Conservation (phyloP, 2,113 vertebrate genomes). For the Chaetodon auriga region DNA sequence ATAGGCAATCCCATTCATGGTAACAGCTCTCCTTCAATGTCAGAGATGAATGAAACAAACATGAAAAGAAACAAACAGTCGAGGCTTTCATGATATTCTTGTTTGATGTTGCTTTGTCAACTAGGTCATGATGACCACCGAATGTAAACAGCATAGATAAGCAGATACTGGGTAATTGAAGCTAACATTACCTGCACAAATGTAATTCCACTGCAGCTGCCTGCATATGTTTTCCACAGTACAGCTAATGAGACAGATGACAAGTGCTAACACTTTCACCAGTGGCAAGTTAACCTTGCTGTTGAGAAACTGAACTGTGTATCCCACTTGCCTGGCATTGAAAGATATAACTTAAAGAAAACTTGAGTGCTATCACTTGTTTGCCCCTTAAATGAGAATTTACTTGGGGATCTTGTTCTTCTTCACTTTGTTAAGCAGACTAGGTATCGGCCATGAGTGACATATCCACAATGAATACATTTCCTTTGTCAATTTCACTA, state of each 20-base stretch:
- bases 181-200: neutral
- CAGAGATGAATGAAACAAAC: conserved; percentile 2
- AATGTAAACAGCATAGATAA: neutral
- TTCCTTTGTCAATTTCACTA: neutral
- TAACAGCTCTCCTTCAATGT: neutral
- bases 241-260: neutral
- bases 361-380: neutral
- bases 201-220: neutral
- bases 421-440: conserved; percentile 7
- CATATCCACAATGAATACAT: neutral
- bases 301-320: neutral
- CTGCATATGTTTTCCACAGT: conserved; percentile 12
- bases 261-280: neutral
- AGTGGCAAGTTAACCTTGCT: neutral
- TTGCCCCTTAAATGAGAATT: neutral
- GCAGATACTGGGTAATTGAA: neutral
- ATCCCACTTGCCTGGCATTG: neutral
- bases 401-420: neutral
- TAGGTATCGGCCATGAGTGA: neutral
- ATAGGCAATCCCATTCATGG: conserved; percentile 7
- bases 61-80: neutral
- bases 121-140: neutral
- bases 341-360: neutral
- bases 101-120: neutral
- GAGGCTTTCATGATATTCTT: neutral